phyloP scores from a whole-genome alignment of 2,113 vertebrate genomes.

The Prunella himalayana region DNA sequence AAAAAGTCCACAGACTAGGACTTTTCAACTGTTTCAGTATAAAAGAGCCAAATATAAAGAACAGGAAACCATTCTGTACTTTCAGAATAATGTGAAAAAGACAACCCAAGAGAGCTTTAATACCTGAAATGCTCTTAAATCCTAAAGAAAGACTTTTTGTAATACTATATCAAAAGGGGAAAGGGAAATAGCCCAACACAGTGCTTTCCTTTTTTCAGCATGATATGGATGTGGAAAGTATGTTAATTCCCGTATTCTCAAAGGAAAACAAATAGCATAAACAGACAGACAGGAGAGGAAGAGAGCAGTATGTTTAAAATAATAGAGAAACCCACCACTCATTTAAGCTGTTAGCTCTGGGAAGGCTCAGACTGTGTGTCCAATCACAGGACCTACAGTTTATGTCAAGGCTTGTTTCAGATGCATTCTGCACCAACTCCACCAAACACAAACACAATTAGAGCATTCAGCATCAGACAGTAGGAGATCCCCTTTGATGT shows the following conservation, averaged over 20 bases:
- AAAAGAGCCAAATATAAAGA: conserved; percentile 68
- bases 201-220: conserved; percentile 41
- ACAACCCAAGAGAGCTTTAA: conserved; percentile 63
- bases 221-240: conserved; percentile 53
- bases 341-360: conserved; percentile 53
- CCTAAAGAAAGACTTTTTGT: conserved; percentile 63
- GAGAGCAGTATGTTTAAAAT: conserved; percentile 38
- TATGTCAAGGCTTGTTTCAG: conserved; percentile 41
- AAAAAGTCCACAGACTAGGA: conserved; percentile 57
- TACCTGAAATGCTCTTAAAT: conserved; percentile 62
- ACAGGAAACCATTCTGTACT: conserved; percentile 61
- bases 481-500: conserved; percentile 95
- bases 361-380: conserved; percentile 58
- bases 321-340: conserved; percentile 41
- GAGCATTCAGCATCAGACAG: conserved; percentile 91
- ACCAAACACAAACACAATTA: conserved; percentile 86
- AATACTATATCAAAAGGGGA: conserved; percentile 56
- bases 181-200: conserved; percentile 51
- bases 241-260: conserved; percentile 53
- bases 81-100: conserved; percentile 62
- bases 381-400: conserved; percentile 45
- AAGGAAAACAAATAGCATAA: conserved; percentile 50
- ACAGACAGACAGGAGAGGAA: conserved; percentile 39
- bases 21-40: conserved; percentile 67
- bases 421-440: conserved; percentile 58